Percentiles rank a stretch among this genome's conserved stretches.
Evolutionary conservation across 2,113 vertebrate genomes (phyloP).

Genomic region (Psilopogon haemacephalus): DNA sequence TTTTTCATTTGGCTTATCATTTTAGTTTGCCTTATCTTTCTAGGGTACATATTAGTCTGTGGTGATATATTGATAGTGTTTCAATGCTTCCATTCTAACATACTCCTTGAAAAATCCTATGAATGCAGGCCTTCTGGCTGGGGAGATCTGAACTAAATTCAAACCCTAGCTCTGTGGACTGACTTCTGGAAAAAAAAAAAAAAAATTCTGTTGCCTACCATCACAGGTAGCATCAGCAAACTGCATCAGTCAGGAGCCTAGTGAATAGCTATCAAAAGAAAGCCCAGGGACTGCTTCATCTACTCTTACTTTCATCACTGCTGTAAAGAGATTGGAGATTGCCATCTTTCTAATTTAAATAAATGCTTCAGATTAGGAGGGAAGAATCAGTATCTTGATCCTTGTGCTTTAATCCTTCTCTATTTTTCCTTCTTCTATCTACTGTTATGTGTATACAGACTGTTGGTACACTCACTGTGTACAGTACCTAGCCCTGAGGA

Average conservation of each 20-base stretch:
- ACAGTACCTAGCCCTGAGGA: background rate
- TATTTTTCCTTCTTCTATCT: background rate
- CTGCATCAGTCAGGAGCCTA: background rate
- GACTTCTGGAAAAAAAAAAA: background rate
- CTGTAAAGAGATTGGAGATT: background rate
- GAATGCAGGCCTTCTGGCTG: background rate
- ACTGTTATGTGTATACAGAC: background rate
- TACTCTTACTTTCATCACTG: background rate
- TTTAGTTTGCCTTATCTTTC: background rate
- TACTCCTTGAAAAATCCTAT: background rate
- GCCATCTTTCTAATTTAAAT: background rate
- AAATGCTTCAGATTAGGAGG: background rate
- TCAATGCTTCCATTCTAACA: background rate
- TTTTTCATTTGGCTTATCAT: background rate
- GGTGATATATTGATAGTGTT: background rate
- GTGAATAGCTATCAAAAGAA: background rate
- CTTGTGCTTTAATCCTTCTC: background rate
- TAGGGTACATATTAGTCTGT: background rate
- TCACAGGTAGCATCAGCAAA: background rate
- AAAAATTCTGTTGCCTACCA: accelerated
- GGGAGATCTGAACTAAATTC: background rate
- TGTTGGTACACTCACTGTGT: accelerated
- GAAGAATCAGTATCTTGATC: background rate
- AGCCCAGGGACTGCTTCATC: background rate
- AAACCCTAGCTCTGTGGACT: background rate